Base-by-base conservation (phyloP, 2,797 vertebrate species). In the Anguilla anguilla region DNA sequence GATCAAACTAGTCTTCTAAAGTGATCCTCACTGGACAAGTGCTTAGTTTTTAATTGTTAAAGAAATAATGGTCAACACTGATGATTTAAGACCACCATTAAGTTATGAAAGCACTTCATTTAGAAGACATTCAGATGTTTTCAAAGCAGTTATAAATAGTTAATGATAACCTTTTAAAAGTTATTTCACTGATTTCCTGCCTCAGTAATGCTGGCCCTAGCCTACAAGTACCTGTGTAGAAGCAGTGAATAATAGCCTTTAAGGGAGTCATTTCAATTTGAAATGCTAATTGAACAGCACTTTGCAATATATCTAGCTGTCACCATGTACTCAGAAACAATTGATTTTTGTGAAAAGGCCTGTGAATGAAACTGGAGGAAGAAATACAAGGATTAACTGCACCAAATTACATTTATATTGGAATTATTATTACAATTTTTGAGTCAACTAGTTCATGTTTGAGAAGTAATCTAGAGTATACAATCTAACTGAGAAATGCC, bases 101-200 rank as follows among this genome's bases (percentile, higher is more conserved):
- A 25, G 9, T 51, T 46, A 82, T 82, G 79, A 51, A 82, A 82
- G 43, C 79, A 51, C 43, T 82, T 51, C 4, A 82, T 46, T 49
- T 82, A n/a, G 43, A n/a, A 82, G 79, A 82, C 25, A 49, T 82
- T 82, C 43, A 79, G 46, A 79, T 82, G 22, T 82, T 82, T 82
- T 82, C 9, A 51, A 49, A 22, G 43, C 46, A 79, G 19, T 79
- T 51, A 82, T 77, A 43, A 77, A 82, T 49, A 82, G 22, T 51
- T 82, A 10, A 82, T 49, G 46, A 81, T 49, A 82, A 82, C 22
- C 19, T 82, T 82, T 51, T 82, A 25, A 51, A 82, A 82, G 79
- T 22, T 22, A 82, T 49, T 49, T 82, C 35, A 79, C 39, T 43
- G 35, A 79, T 79, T 43, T 43, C 43, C 79, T 49, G 10, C 43